Percentiles rank a stretch among this genome's conserved stretches.
Evolutionary conservation across 2,888 invertebrate genomes (phyloP).

Genomic region (Spicauda simplicius): DNA sequence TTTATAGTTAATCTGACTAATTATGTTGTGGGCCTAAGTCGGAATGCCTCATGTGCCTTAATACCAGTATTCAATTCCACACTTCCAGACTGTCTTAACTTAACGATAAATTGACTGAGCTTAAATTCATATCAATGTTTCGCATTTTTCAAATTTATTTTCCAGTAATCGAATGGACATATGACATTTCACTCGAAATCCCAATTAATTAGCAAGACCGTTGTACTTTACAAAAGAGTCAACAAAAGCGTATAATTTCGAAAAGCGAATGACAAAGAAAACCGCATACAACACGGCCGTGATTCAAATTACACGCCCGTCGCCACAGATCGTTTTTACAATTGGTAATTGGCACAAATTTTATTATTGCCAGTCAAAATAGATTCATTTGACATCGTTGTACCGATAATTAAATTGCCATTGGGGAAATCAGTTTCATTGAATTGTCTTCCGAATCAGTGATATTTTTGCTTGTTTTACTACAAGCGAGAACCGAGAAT

Average conservation of each 20-base stretch:
- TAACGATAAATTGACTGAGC: no score
- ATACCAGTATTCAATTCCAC: no score
- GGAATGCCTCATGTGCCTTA: no score
- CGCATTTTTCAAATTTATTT: no score
- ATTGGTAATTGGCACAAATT: conserved; percentile 33
- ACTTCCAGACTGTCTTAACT: no score
- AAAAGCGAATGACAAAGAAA: conserved; percentile 26
- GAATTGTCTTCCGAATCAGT: conserved; percentile 7
- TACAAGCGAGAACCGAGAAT: neutral
- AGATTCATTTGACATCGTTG: conserved; percentile 33
- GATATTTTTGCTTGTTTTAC: neutral
- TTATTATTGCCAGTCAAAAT: conserved; percentile 28
- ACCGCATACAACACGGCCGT: conserved; percentile 19
- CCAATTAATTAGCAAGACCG: neutral
- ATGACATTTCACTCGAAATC: neutral
- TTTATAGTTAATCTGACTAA: no score
- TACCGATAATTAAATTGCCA: conserved; percentile 33
- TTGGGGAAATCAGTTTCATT: conserved; percentile 23
- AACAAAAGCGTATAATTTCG: conserved; percentile 18
- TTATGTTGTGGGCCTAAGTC: no score
- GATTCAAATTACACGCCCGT: conserved; percentile 19
- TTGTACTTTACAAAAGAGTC: neutral
- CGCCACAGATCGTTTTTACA: conserved; percentile 15
- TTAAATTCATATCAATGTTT: no score
- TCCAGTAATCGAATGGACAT: no score